phyloP scores from a whole-genome alignment of 2,888 invertebrate genomes.

The Mythimna lalbum region DNA sequence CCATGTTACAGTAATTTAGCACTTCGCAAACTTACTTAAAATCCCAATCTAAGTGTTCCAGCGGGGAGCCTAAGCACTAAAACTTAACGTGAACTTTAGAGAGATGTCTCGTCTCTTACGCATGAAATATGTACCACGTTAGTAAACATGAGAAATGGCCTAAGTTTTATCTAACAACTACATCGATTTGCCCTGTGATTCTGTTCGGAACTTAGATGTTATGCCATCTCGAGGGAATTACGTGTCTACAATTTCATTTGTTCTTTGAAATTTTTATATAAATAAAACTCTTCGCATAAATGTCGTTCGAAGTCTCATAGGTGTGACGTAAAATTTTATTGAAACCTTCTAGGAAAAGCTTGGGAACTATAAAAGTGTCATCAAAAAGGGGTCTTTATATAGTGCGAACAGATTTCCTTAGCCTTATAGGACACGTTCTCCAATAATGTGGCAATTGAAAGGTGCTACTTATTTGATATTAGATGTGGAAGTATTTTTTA shows the following conservation, averaged over 20 bases:
- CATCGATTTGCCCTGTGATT: constrained; percentile 31
- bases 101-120: constrained; percentile 36
- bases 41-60: constrained; percentile 51
- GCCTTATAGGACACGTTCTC: constrained; percentile 27
- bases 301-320: constrained; percentile 37
- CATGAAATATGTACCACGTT: constrained; percentile 28
- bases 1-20: constrained; percentile 41
- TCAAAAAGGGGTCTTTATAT: constrained; percentile 38
- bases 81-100: constrained; percentile 43
- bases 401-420: constrained; percentile 31
- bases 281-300: constrained; percentile 27
- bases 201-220: constrained; percentile 33
- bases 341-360: constrained; percentile 38
- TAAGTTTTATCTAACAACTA: constrained; percentile 48
- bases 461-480: constrained; percentile 16
- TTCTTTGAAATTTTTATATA: constrained; percentile 37
- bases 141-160: constrained; percentile 43
- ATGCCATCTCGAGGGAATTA: constrained; percentile 32
- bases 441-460: constrained; percentile 23
- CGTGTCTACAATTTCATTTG: constrained; percentile 37
- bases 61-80: constrained; percentile 31
- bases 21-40: constrained; percentile 49
- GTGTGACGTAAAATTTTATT: constrained; percentile 60
- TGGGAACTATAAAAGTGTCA: constrained; percentile 45
- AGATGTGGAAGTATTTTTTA: not conserved